These are phyloP conservation scores for Druon quercuslanigerum DNA, from an alignment of 1,140 invertebrate genomes.

Conservation along the genomic window DNA sequence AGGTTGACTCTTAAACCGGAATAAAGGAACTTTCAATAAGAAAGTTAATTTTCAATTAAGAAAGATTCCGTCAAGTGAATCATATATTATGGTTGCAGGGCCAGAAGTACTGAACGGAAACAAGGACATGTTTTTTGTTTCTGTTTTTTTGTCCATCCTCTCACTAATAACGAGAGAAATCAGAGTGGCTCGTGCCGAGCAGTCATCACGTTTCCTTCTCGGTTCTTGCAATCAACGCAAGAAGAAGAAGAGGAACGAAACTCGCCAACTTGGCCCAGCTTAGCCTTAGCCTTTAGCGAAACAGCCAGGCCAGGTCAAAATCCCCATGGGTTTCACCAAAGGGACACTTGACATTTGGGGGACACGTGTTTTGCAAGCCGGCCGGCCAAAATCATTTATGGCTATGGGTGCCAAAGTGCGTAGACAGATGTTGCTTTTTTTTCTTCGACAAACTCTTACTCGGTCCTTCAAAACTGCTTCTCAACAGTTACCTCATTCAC, in stretches of 20 bases:
- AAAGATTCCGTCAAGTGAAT: constrained; percentile 1
- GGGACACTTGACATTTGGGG: constrained; percentile 54
- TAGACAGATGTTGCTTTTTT: constrained; percentile 22
- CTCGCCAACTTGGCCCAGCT: too few species aligned
- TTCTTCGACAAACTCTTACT: background rate
- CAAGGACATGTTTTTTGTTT: constrained; percentile 51
- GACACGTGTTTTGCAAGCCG: constrained; percentile 50
- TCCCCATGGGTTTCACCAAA: constrained; percentile 37
- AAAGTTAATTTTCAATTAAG: too few species aligned
- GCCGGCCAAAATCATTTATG: constrained; percentile 1
- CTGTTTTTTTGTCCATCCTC: constrained; percentile 7
- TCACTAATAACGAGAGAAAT: constrained; percentile 30
- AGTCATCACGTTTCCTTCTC: constrained; percentile 42
- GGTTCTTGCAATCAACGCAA: constrained; percentile 49
- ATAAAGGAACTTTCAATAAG: too few species aligned
- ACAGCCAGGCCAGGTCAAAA: constrained; percentile 33
- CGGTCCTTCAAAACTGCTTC: background rate
- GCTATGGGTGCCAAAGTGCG: constrained; percentile 9
- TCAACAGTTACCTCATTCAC: too few species aligned
- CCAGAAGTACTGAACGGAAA: constrained; percentile 17
- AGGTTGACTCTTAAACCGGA: too few species aligned
- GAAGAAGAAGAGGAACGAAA: too few species aligned
- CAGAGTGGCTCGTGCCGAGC: constrained; percentile 51
- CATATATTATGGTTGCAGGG: background rate
- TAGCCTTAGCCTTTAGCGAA: too few species aligned